Conservation (phyloP, 1,140 invertebrate genomes). For the Aphelenchoides avenae region DNA sequence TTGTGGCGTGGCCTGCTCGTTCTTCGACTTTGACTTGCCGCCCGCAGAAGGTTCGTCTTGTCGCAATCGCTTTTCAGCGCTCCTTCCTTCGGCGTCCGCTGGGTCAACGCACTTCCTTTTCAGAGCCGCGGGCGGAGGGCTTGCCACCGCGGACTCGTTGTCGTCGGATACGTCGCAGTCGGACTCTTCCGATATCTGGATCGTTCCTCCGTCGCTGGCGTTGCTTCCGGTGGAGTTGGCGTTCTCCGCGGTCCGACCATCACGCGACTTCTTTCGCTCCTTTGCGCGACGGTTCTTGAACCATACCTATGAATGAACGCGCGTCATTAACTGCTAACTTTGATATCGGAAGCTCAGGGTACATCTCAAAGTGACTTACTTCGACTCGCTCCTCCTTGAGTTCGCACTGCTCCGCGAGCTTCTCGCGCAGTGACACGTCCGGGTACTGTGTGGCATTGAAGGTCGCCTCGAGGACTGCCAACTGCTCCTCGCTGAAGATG, state of each 20-base stretch:
- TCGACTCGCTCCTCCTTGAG: constrained; percentile 95
- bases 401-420: constrained; percentile 87
- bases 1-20: no score
- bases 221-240: neutral
- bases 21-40: no score
- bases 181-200: neutral
- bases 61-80: no score
- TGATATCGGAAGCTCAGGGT: no score
- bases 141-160: constrained; percentile 1
- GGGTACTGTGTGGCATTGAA: constrained; percentile 90
- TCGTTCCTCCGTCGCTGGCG: constrained; percentile 2
- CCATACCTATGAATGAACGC: constrained; percentile 43
- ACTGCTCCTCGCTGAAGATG: constrained; percentile 94
- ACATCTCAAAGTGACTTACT: constrained; percentile 66
- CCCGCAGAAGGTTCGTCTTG: no score
- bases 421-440: constrained; percentile 75
- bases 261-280: constrained; percentile 16
- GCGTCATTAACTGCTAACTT: neutral
- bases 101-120: constrained; percentile 1
- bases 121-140: no score
- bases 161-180: neutral
- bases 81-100: no score
- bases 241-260: neutral
- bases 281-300: constrained; percentile 50
- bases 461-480: constrained; percentile 90